phyloP scores from a whole-genome alignment of 2,113 vertebrate species.

The Mirounga angustirostris region DNA sequence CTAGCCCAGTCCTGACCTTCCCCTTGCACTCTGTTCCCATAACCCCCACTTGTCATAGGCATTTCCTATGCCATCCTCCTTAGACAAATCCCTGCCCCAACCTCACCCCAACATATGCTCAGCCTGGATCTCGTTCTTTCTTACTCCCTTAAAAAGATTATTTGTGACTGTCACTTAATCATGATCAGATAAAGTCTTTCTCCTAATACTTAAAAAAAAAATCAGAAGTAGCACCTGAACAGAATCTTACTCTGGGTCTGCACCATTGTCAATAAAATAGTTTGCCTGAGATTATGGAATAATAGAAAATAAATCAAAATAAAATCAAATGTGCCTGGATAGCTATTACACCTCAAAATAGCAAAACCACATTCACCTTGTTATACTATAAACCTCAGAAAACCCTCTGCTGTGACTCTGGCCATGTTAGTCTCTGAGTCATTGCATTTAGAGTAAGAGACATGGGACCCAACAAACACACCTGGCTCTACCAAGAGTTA shows the following conservation, averaged over 20 bases:
- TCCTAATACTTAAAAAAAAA: not conserved
- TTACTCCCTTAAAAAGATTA: not conserved
- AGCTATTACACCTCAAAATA: not conserved
- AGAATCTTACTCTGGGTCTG: not conserved
- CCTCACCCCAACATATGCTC: not conserved
- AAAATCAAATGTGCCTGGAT: not conserved
- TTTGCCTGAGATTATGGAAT: constrained; percentile 18
- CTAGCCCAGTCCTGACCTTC: not conserved
- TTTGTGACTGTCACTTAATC: not conserved
- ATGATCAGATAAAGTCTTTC: not conserved
- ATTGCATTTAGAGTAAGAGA: not conserved
- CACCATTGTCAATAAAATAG: not conserved
- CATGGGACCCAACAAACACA: not conserved
- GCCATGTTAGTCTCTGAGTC: not conserved
- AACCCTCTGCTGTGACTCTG: not conserved
- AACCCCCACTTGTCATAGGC: not conserved
- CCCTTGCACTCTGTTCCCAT: not conserved
- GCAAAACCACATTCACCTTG: not conserved
- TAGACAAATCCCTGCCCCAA: not conserved
- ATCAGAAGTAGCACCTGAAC: not conserved
- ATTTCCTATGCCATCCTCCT: not conserved
- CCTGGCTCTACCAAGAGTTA: not conserved
- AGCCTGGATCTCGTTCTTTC: not conserved
- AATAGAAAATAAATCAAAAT: not conserved
- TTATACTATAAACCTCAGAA: not conserved